Percentiles rank a stretch among this genome's conserved stretches.
Evolutionary conservation across 2,888 invertebrate genomes (phyloP).

Genomic region (Spialia ferax): DNA sequence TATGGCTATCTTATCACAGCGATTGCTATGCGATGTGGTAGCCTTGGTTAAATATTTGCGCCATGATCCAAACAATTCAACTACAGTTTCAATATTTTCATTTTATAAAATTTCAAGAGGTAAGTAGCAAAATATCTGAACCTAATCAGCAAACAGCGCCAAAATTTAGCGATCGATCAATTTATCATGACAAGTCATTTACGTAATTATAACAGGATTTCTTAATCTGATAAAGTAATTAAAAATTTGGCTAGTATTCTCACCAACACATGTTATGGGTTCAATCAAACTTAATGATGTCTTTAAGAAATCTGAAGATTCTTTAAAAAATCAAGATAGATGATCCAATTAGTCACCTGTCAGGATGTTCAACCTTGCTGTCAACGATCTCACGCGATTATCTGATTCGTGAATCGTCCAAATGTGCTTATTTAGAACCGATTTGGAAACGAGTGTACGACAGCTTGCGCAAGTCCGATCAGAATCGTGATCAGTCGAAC

Average conservation of each 20-base stretch:
- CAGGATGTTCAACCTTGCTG: slow-evolving; percentile 26
- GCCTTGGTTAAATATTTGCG: slow-evolving; percentile 26
- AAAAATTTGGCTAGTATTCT: too few species aligned
- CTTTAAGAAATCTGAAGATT: slow-evolving; percentile 7
- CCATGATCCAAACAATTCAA: background rate
- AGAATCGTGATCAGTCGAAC: slow-evolving; percentile 55
- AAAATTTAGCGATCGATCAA: too few species aligned
- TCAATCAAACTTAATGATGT: background rate
- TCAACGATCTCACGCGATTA: slow-evolving; percentile 36
- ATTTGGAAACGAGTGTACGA: slow-evolving; percentile 43
- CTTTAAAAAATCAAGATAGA: slow-evolving; percentile 20
- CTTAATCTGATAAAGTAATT: too few species aligned
- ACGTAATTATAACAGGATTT: too few species aligned
- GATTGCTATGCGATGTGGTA: slow-evolving; percentile 6
- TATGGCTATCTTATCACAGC: slow-evolving; percentile 22
- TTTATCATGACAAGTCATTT: too few species aligned
- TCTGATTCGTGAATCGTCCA: slow-evolving; percentile 38
- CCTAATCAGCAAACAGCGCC: background rate
- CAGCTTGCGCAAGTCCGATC: slow-evolving; percentile 49
- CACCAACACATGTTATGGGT: too few species aligned
- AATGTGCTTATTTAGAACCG: slow-evolving; percentile 41
- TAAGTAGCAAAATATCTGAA: background rate
- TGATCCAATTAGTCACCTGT: slow-evolving; percentile 21
- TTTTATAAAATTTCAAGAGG: background rate
- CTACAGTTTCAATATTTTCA: too few species aligned